phyloP scores from a whole-genome alignment of 2,113 vertebrate species.

The Dipodomys merriami region DNA sequence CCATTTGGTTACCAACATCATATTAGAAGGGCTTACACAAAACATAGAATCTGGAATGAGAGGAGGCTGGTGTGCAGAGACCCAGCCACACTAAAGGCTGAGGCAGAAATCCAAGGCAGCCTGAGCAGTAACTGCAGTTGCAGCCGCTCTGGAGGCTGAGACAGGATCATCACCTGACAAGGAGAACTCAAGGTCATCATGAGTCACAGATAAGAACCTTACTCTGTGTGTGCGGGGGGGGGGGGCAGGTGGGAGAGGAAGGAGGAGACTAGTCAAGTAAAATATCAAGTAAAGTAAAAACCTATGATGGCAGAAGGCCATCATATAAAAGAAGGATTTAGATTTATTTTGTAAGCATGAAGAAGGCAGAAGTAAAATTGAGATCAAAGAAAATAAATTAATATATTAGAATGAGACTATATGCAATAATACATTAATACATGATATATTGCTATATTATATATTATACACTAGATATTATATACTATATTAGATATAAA shows the following conservation, averaged over 20 bases:
- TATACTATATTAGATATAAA: too few relatives aligned
- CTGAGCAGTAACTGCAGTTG: neutral
- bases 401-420: too few relatives aligned
- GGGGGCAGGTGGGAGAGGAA: too few relatives aligned
- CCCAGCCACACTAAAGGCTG: neutral
- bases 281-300: neutral
- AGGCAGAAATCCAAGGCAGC: neutral
- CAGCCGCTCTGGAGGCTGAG: too few relatives aligned
- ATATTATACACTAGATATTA: too few relatives aligned
- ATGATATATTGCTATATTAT: too few relatives aligned
- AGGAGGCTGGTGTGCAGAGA: too few relatives aligned
- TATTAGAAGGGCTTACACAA: neutral
- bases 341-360: neutral
- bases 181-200: too few relatives aligned
- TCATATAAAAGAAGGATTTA: neutral
- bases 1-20: neutral
- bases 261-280: neutral
- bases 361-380: constrained; percentile 2
- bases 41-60: neutral
- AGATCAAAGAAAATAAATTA: neutral
- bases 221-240: too few relatives aligned
- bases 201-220: too few relatives aligned
- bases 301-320: neutral
- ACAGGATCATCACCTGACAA: too few relatives aligned
- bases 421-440: too few relatives aligned